A percentile compares a stretch with the other conserved stretches of the same genome.
These are phyloP conservation scores for Hyperopisus bebe DNA, from an alignment of 2,113 vertebrate species.

Conservation along the genomic window DNA sequence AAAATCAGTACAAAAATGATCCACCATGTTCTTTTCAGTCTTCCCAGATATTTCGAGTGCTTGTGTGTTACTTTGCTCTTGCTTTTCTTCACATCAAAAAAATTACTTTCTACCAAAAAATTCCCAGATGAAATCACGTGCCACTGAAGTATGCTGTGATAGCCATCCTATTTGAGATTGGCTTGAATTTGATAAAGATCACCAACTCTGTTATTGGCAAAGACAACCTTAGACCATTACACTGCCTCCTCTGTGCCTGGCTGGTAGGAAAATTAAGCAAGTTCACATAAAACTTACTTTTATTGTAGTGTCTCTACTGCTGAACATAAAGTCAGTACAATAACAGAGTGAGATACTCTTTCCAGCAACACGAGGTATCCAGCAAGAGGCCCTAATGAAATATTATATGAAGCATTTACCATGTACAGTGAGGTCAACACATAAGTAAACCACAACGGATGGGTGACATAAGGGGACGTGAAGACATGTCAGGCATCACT, in stretches of 20 bases:
- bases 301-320: neutral
- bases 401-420: neutral
- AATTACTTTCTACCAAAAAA: neutral
- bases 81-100: neutral
- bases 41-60: neutral
- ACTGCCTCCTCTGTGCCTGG: neutral
- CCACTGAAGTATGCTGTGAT: neutral
- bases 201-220: neutral
- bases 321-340: neutral
- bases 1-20: neutral
- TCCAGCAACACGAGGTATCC: neutral
- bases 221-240: neutral
- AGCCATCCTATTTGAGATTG: neutral
- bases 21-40: neutral
- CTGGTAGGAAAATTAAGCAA: neutral
- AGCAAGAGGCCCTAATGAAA: neutral
- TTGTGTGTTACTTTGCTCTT: neutral
- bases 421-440: neutral
- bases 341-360: neutral
- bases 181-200: neutral
- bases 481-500: neutral
- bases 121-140: neutral
- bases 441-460: neutral
- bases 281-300: neutral
- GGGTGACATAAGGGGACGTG: neutral